Conservation (phyloP, 2,888 invertebrate species). For the Caenorhabditis sp. region DNA sequence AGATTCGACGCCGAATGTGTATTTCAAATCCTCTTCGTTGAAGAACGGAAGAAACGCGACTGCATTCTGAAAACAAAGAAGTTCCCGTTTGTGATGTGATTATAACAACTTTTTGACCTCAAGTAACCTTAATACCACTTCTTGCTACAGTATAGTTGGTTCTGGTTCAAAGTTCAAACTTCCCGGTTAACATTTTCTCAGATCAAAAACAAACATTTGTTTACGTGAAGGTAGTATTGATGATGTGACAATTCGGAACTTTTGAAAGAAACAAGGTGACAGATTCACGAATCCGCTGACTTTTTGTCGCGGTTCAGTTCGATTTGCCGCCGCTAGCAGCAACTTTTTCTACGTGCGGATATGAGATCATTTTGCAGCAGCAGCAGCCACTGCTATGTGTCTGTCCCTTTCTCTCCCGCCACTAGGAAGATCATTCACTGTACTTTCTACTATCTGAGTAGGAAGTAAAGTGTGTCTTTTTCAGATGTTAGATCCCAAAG, state of each 20-base stretch:
- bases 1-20: slow-evolving; percentile 80
- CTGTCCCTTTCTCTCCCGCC: slow-evolving; percentile 1
- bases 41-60: slow-evolving; percentile 77
- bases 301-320: neutral
- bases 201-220: neutral
- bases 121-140: slow-evolving; percentile 1
- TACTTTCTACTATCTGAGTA: slow-evolving; percentile 2
- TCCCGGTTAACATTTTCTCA: neutral
- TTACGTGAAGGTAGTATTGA: neutral
- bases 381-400: slow-evolving; percentile 7
- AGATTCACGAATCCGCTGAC: neutral
- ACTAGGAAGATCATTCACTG: slow-evolving; percentile 2
- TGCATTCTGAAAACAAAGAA: slow-evolving; percentile 73
- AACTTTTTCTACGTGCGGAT: slow-evolving; percentile 43
- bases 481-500: slow-evolving; percentile 10
- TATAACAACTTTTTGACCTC: slow-evolving; percentile 43
- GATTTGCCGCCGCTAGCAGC: neutral
- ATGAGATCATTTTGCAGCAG: slow-evolving; percentile 29
- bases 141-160: slow-evolving; percentile 5
- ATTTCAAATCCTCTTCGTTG: slow-evolving; percentile 80
- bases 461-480: neutral
- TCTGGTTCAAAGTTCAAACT: neutral
- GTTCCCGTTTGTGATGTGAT: slow-evolving; percentile 44
- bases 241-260: neutral
- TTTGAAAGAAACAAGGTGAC: neutral